A percentile compares a stretch with the other conserved stretches of the same genome.
phyloP scores from a whole-genome alignment of 2,113 vertebrate genomes.

The Leucosticte australis region DNA sequence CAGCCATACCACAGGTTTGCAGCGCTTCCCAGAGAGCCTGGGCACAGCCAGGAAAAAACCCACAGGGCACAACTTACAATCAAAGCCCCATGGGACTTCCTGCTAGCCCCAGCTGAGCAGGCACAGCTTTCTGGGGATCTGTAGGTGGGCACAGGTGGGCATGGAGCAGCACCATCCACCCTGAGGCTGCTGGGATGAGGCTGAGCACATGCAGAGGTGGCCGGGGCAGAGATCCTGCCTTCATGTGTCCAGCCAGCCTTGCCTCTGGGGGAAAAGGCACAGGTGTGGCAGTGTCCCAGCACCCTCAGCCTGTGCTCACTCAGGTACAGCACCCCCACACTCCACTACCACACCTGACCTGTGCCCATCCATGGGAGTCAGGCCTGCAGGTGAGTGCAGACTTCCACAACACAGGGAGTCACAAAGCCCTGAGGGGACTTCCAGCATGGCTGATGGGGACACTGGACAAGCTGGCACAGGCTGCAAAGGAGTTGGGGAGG shows the following conservation, averaged over 20 bases:
- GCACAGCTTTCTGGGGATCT: background rate
- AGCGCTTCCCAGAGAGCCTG: background rate
- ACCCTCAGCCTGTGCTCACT: background rate
- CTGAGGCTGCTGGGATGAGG: accelerated
- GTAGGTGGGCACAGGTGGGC: background rate
- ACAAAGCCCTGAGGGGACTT: background rate
- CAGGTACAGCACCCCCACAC: accelerated
- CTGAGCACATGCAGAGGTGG: background rate
- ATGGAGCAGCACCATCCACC: background rate
- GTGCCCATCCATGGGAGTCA: accelerated
- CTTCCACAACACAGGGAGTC: background rate
- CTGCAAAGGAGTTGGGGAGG: accelerated
- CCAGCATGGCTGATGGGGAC: background rate
- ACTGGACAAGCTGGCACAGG: background rate
- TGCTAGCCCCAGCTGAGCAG: background rate
- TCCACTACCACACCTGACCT: background rate
- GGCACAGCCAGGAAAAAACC: background rate
- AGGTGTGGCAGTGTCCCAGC: background rate
- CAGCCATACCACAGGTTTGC: background rate
- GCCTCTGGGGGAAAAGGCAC: background rate
- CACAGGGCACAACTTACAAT: background rate
- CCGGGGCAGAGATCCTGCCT: background rate
- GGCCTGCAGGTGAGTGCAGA: background rate
- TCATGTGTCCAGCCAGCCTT: background rate
- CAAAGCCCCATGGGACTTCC: background rate